Percentiles rank a stretch among this genome's conserved stretches.
Conservation (phyloP, 1,140 invertebrate genomes). For the Hypothenemus hampei region DNA sequence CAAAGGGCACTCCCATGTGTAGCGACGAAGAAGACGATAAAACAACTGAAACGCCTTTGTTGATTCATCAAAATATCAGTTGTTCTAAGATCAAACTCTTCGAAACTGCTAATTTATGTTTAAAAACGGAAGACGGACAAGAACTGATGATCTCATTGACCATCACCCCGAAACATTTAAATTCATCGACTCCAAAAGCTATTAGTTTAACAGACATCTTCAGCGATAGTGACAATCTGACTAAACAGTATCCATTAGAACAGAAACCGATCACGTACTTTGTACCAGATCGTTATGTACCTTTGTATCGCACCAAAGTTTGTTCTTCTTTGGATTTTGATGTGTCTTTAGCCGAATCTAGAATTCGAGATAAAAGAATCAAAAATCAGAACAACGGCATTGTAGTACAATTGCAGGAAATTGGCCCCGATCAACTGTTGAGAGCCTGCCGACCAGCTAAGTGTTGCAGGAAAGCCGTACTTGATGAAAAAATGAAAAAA, state of each 20-base stretch:
- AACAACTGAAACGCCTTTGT: background rate
- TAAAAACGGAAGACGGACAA: conserved; percentile 23
- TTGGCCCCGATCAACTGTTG: conserved; percentile 33
- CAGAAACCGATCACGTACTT: conserved; percentile 2
- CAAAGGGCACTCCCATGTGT: conserved; percentile 3
- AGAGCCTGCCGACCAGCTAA: conserved; percentile 35
- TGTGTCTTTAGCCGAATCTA: conserved; percentile 22
- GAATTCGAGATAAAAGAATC: conserved; percentile 21
- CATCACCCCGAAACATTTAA: conserved; percentile 21
- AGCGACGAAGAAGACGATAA: conserved; percentile 7
- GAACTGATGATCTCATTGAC: conserved; percentile 28
- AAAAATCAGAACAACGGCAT: conserved; percentile 29
- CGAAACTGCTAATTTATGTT: conserved; percentile 25
- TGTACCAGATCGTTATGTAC: conserved; percentile 16
- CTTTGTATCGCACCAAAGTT: conserved; percentile 28
- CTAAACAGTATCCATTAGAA: background rate
- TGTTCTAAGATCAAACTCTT: conserved; percentile 20
- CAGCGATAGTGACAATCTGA: conserved; percentile 10
- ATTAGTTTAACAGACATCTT: conserved; percentile 25
- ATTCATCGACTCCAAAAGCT: background rate
- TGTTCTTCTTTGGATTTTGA: conserved; percentile 37
- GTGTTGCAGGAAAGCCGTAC: conserved; percentile 35
- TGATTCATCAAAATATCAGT: background rate
- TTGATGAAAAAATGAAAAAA: conserved; percentile 34
- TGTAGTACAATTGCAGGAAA: conserved; percentile 26